These are phyloP conservation scores for Phenganax subtilis DNA, from an alignment of 92 coral and sea anemone genomes.

Conservation along the genomic window DNA sequence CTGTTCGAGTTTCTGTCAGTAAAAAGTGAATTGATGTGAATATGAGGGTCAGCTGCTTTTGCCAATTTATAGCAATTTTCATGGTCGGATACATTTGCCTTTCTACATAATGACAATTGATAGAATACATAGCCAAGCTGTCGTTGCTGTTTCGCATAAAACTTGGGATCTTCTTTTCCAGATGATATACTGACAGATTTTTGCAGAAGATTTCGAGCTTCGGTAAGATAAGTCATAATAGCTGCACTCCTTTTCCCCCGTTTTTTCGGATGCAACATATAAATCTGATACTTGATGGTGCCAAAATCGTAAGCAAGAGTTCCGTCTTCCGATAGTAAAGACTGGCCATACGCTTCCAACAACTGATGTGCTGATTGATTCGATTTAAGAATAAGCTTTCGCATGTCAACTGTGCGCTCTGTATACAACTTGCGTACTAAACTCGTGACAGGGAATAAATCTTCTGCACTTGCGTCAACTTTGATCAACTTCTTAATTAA, in stretches of 20 bases:
- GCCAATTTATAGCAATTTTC: constrained; percentile 50
- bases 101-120: constrained; percentile 33
- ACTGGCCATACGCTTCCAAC: constrained; percentile 59
- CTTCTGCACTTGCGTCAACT: constrained; percentile 51
- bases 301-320: constrained; percentile 57
- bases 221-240: constrained; percentile 42
- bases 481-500: constrained; percentile 46
- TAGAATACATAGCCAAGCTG: constrained; percentile 57
- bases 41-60: constrained; percentile 46
- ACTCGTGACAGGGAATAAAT: constrained; percentile 42
- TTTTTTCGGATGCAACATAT: constrained; percentile 16
- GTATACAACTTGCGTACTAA: constrained; percentile 34
- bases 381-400: constrained; percentile 12
- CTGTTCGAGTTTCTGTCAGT: not conserved
- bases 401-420: constrained; percentile 11
- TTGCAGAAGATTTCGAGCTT: constrained; percentile 50
- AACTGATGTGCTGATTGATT: constrained; percentile 65
- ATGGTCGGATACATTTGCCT: constrained; percentile 46
- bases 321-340: constrained; percentile 44
- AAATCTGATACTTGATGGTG: constrained; percentile 52
- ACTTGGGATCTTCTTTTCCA: constrained; percentile 38
- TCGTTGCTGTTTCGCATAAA: constrained; percentile 49
- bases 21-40: constrained; percentile 39
- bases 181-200: constrained; percentile 52
- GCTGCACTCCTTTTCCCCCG: constrained; percentile 4